phyloP scores from a whole-genome alignment of 2,797 vertebrate species.

The Todus mexicanus region DNA sequence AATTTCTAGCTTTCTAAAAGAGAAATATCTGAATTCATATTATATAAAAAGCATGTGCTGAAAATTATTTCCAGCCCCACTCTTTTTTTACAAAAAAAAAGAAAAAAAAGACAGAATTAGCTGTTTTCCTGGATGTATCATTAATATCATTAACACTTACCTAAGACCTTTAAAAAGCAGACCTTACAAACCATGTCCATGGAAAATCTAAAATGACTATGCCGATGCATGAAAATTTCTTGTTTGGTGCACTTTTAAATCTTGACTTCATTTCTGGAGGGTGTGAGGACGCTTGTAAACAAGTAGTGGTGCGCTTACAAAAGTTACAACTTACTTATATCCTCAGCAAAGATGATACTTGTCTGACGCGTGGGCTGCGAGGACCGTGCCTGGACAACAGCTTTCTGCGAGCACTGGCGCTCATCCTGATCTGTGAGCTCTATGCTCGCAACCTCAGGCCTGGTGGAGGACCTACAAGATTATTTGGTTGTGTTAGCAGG shows the following conservation, averaged over 20 bases:
- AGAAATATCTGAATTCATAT: background rate
- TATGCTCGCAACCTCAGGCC: conserved; percentile 92
- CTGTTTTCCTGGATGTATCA: background rate
- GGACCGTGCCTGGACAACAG: conserved; percentile 89
- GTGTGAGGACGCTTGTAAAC: background rate
- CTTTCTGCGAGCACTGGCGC: conserved; percentile 84
- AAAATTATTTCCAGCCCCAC: background rate
- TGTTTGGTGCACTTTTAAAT: background rate
- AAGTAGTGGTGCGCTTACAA: background rate
- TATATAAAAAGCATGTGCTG: background rate
- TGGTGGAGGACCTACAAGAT: conserved; percentile 85
- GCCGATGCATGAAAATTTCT: background rate
- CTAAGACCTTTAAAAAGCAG: background rate
- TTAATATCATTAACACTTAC: background rate
- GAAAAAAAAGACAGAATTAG: background rate
- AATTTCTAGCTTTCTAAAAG: background rate
- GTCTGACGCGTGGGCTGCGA: conserved; percentile 84
- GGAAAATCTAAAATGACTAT: background rate
- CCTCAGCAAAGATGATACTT: conserved; percentile 94
- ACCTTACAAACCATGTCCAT: background rate
- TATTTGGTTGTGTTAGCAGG: background rate
- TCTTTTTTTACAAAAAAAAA: background rate
- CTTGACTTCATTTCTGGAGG: background rate
- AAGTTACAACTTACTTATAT: conserved; percentile 80
- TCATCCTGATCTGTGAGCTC: conserved; percentile 76